Evolutionary conservation across 2,888 invertebrate genomes (phyloP).

Genomic region (Tetranychus piercei): DNA sequence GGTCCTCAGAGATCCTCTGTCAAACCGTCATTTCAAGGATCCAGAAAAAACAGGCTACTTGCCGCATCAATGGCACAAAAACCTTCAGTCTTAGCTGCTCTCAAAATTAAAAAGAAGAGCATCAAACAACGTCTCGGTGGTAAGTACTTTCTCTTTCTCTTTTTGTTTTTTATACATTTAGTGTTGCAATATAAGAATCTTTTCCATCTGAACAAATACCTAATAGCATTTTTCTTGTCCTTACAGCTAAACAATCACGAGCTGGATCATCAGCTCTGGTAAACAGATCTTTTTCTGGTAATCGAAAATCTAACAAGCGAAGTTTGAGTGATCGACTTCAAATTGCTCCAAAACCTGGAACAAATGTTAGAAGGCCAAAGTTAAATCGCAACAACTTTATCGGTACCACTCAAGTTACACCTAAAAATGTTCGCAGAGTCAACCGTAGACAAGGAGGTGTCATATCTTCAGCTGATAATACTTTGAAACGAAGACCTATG

Average conservation of each 20-base stretch:
- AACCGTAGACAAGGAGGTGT: neutral
- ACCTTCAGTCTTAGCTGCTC: constrained; percentile 36
- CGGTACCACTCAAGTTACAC: neutral
- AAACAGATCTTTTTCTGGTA: neutral
- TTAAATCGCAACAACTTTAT: neutral
- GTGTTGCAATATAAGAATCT: neutral
- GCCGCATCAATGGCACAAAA: constrained; percentile 37
- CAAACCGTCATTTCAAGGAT: constrained; percentile 23
- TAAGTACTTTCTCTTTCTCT: neutral
- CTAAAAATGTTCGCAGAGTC: neutral
- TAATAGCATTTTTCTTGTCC: too few species aligned
- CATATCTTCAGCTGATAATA: neutral
- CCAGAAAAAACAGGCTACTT: constrained; percentile 35
- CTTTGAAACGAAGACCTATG: neutral
- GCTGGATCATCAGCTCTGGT: neutral
- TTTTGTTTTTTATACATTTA: neutral
- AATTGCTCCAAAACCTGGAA: neutral
- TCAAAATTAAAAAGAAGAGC: constrained; percentile 31
- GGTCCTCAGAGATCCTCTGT: neutral
- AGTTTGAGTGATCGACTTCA: neutral
- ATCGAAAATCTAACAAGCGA: neutral
- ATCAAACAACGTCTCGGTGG: constrained; percentile 15
- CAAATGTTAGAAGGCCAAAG: constrained; percentile 4
- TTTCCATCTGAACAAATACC: neutral
- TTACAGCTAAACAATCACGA: neutral